Base-by-base conservation (phyloP, 1,140 invertebrate species). In the Diabrotica virgifera region DNA sequence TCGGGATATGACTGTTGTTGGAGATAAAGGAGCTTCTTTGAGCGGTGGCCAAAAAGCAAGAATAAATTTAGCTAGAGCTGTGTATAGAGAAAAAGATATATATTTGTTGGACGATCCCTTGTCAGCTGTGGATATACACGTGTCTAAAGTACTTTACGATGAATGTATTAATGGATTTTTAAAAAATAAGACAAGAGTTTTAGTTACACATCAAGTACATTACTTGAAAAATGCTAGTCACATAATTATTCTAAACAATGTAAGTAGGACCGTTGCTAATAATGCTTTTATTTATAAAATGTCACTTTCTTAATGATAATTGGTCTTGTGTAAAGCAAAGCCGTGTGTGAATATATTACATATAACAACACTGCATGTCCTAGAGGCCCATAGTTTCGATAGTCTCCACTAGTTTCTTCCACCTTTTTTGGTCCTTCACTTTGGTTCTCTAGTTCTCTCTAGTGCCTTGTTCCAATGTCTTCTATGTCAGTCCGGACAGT, bases 1-100 rank as follows among this genome's bases (percentile, higher is more conserved):
- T 63, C 88, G 90, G 6, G 92, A 93, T 72, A 76, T 83, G 65
- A 98, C 97, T 78, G 95, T 98, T 57, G 72, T 95, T 0, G 95
- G 95, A 2, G 87, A 90, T 67, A 83, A 91, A 62, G 95, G 95
- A 40, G 87, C 93, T 37, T 88, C 84, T 68, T 81, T 93, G 12
- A 94, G 91, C 77, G 95, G 95, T 60, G 94, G 95, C 54, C 95
- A 97, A 79, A 89, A 91, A 69, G 94, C 95, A 0, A 85, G 95
- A 69, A 90, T 97, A 2, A 94, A 92, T 75, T 80, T 95, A 37
- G 93, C 93, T 0, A 85, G 93, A 55, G 87, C 92, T 8, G 83
- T 94, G 5, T 96, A 95, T 78, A 85, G 86, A 59, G 85, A 92
- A 67, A 87, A 91, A 0, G 88, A 92, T 74, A 88, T 95, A 64